Evolutionary conservation across 2,797 vertebrate species (phyloP), one percentile per base, ranked within the genome.

Genomic region (Hipposideros larvatus): DNA sequence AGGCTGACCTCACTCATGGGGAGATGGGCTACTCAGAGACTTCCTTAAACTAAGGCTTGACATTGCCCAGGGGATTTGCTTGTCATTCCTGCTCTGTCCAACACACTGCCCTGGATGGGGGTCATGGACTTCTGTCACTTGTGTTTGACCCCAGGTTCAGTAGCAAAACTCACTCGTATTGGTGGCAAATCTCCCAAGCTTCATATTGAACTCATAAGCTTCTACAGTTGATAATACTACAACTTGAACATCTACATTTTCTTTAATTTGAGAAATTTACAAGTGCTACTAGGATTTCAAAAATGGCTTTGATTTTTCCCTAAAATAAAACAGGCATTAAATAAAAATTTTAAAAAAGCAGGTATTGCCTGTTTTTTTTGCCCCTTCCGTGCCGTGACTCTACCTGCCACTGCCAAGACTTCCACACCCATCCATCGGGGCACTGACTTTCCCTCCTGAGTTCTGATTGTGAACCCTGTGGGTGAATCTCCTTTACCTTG

Each of bases 401-500:
- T 92, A 34, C 71, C 11, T 37, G 41, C 16, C 74, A 74, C 77
- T 59, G 61, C 80, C 7, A 4, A 91, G 83, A 87, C 31, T 53
- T 87, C 61, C 63, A 92, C 37, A 71, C 34, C 53, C 57, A 63
- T 65, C 28, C 85, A 24, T 73, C 3, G 18, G 51, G 90, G 87
- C 84, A 57, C 26, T 53, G 37, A 63, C 73, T 61, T 93, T 90
- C 66, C 57, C 84, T 75, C 86, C 61, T 4, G 46, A 73, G 43
- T 21, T 79, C 22, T 48, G 28, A 24, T 70, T 78, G 57, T 14
- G 19, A 87, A 57, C 14, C 13, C 66, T 1, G 0, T 7, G 7
- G 21, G 85, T 94, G 96, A 98, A 77, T 96, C 43, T 21, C 87
- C 28, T 97, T 94, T 94, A 73, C 96, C 97, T 96, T 94, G 34